Base-by-base conservation (phyloP, 2,888 invertebrate species). In the Sphinx pinastri region DNA sequence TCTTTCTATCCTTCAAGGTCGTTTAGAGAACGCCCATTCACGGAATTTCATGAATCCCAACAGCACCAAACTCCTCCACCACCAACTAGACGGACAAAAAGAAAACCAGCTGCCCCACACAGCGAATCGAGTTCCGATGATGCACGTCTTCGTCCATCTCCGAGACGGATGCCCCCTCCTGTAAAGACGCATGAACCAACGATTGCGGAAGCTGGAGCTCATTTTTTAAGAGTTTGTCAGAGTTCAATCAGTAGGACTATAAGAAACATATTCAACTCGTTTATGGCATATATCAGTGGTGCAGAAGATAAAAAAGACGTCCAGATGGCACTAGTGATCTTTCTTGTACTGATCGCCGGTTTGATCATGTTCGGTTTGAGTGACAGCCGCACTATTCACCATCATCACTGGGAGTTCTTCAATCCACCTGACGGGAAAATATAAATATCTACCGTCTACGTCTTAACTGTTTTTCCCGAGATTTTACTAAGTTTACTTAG, bases 351-450 rank as follows among this genome's bases (percentile, higher is more conserved):
- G 74, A 95, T 98, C 54, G 97, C 97, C 68, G 97, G 96, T 16
- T 94, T 98, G 72, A 95, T 98, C 74, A 94, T 98, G 88, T 94
- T 97, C 75, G 96, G 97, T 68, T 95, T 97, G 72, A 96, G 96
- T 73, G 96, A 96, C 75, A 95, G 96, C 73, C 95, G 96, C 70
- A 96, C 96, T 68, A 95, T 97, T 76, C 97, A 98, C 85, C 96
- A 97, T 79, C 97, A 97, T 85, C 97, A 97, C 80, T 98, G 98
- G 98, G 98, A 98, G 86, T 98, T 96, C 87, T 97, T 97, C 80
- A 97, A 97, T 91, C 97, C 97, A 13, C 97, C 97, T 11, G 96
- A 95, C 73, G 95, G 93, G 55, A 94, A 95, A 68, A 89, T 89
- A 70, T 92, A 81, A 88, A 75, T 70, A 58, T 38, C 49, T 67